These are phyloP conservation scores for Ctenicera cuprea DNA, from an alignment of 2,888 invertebrate species.

Conservation along the genomic window DNA sequence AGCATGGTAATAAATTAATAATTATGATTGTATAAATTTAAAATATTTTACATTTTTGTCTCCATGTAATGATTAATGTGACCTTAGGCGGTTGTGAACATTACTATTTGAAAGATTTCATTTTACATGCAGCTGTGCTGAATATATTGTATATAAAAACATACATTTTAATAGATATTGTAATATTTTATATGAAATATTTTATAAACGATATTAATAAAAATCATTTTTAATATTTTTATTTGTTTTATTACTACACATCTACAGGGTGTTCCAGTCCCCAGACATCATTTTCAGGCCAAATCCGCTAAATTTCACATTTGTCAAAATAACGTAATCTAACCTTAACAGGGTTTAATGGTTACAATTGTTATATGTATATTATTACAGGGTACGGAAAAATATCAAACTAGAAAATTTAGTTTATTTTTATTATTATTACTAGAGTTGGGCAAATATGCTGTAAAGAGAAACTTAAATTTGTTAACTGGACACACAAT, in stretches of 20 bases:
- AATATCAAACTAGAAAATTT: too few species aligned
- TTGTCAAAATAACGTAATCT: too few species aligned
- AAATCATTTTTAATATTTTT: constrained; percentile 47
- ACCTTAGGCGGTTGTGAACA: constrained; percentile 53
- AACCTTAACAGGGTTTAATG: too few species aligned
- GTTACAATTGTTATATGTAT: too few species aligned
- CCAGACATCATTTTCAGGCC: too few species aligned
- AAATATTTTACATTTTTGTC: constrained; percentile 33
- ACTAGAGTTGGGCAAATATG: too few species aligned
- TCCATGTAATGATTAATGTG: constrained; percentile 43
- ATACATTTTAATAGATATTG: constrained; percentile 54
- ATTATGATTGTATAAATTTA: constrained; percentile 17
- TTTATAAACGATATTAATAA: constrained; percentile 57
- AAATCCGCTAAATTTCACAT: too few species aligned
- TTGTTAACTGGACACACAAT: too few species aligned
- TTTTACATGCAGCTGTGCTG: constrained; percentile 52
- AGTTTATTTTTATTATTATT: too few species aligned
- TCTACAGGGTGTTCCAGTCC: too few species aligned
- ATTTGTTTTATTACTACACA: constrained; percentile 16
- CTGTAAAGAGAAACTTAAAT: too few species aligned
- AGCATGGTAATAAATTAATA: constrained; percentile 28
- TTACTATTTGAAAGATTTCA: constrained; percentile 41
- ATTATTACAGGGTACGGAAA: too few species aligned
- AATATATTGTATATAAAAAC: constrained; percentile 47
- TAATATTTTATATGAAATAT: constrained; percentile 61